A percentile compares a stretch with the other conserved stretches of the same genome.
Conservation (phyloP, 2,888 invertebrate species). For the Meandrusa payeni region DNA sequence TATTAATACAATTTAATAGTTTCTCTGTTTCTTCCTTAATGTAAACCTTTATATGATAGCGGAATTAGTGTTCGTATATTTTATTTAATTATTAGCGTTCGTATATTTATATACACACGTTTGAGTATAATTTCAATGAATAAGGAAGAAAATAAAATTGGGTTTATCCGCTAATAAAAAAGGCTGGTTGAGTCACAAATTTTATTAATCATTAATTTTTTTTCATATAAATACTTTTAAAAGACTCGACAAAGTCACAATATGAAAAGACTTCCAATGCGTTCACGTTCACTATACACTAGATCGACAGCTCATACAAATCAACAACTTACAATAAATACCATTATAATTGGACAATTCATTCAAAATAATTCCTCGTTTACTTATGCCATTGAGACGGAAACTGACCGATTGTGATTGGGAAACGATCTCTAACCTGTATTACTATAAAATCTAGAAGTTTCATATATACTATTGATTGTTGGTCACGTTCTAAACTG, state of each 20-base stretch:
- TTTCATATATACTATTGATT: slow-evolving; percentile 14
- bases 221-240: slow-evolving; percentile 77
- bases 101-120: too few relatives aligned
- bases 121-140: too few relatives aligned
- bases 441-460: slow-evolving; percentile 28
- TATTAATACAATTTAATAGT: too few relatives aligned
- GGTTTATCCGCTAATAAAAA: too few relatives aligned
- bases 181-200: slow-evolving; percentile 61
- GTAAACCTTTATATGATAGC: too few relatives aligned
- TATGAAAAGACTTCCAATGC: slow-evolving; percentile 70
- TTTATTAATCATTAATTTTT: slow-evolving; percentile 62
- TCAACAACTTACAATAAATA: slow-evolving; percentile 77
- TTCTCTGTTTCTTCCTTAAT: too few relatives aligned
- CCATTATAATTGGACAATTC: slow-evolving; percentile 69
- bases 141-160: too few relatives aligned
- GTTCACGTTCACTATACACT: slow-evolving; percentile 71
- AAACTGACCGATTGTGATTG: slow-evolving; percentile 42
- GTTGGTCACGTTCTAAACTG: slow-evolving; percentile 10
- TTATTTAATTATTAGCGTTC: too few relatives aligned
- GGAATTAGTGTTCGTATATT: too few relatives aligned
- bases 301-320: slow-evolving; percentile 64
- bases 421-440: slow-evolving; percentile 25
- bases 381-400: slow-evolving; percentile 45
- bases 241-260: slow-evolving; percentile 76
- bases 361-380: slow-evolving; percentile 66